A percentile compares a stretch with the other conserved stretches of the same genome.
Conservation (phyloP, 2,797 vertebrate genomes). For the Eidolon dupreanum region DNA sequence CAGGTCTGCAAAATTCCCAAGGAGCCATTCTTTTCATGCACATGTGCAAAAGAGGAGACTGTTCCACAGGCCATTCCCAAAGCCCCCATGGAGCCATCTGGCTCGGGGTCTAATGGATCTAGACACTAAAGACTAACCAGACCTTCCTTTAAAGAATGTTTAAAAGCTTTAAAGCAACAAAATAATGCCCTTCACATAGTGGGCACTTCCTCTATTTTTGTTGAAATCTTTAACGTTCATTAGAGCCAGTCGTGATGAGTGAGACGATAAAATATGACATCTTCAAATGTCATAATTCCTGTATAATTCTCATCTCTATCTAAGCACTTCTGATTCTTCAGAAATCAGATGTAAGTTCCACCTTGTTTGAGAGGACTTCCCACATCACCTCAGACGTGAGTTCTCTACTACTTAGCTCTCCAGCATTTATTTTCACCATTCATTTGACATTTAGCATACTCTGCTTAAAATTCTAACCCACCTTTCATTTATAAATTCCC, state of each 20-base stretch:
- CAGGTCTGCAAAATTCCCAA: neutral
- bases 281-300: neutral
- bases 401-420: neutral
- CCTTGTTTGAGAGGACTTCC: neutral
- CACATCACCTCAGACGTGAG: neutral
- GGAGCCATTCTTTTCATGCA: neutral
- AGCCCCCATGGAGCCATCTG: slow-evolving; percentile 28
- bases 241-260: neutral
- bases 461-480: neutral
- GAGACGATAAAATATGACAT: neutral
- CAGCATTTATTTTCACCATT: neutral
- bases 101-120: neutral
- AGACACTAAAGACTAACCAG: slow-evolving; percentile 43
- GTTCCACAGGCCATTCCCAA: slow-evolving; percentile 25
- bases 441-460: neutral
- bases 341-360: neutral
- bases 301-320: neutral
- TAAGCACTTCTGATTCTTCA: neutral
- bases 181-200: neutral
- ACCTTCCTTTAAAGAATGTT: neutral
- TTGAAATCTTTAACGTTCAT: slow-evolving; percentile 23
- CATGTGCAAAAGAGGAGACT: neutral
- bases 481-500: neutral
- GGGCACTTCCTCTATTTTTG: neutral
- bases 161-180: slow-evolving; percentile 40